Evolutionary conservation across 1,140 invertebrate species (phyloP).

Genomic region (Galleria mellonella): DNA sequence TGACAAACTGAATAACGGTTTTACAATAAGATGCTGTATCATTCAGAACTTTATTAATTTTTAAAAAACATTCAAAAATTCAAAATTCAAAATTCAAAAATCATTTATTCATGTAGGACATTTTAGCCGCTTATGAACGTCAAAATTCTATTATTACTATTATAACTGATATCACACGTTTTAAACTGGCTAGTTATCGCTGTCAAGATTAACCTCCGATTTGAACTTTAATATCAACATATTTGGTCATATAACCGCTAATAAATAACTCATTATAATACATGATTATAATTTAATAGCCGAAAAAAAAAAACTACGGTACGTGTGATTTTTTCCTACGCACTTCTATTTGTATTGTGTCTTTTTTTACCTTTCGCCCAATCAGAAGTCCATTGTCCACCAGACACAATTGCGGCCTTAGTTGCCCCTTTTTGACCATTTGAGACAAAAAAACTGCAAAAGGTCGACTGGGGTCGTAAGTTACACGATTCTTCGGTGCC

Average conservation of each 20-base stretch:
- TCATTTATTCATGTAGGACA: too few species aligned
- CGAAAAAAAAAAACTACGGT: neutral
- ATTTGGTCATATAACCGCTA: neutral
- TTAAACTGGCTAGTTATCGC: neutral
- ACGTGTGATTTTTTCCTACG: conserved; percentile 1
- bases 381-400: conserved; percentile 53
- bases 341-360: conserved; percentile 17
- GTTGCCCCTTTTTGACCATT: conserved; percentile 39
- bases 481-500: conserved; percentile 27
- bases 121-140: too few species aligned
- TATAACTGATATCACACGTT: neutral
- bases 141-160: neutral
- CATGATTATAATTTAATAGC: conserved; percentile 6
- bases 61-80: conserved; percentile 5
- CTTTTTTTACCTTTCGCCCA: conserved; percentile 34
- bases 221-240: conserved; percentile 1
- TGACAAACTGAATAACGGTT: conserved; percentile 45
- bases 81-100: too few species aligned
- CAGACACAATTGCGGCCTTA: conserved; percentile 23
- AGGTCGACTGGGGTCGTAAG: conserved; percentile 47
- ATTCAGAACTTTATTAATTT: neutral
- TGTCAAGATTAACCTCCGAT: conserved; percentile 3
- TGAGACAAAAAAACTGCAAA: conserved; percentile 28
- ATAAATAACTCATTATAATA: conserved; percentile 6
- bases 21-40: conserved; percentile 9